These are phyloP conservation scores for Cryptocheilus praepositus DNA, from an alignment of 2,888 invertebrate species.

Conservation along the genomic window DNA sequence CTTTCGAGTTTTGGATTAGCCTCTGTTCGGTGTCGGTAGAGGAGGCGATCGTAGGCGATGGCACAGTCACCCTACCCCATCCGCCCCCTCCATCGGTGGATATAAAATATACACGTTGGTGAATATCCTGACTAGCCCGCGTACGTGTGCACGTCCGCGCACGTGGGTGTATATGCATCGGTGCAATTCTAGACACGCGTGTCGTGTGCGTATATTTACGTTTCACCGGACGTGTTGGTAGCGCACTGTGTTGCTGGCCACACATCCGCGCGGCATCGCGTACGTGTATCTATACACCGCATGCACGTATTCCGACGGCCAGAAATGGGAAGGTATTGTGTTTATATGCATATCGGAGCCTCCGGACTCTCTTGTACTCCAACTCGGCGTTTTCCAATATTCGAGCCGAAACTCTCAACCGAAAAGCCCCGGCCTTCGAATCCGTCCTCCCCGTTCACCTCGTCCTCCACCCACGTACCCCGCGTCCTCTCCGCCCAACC, in stretches of 20 bases:
- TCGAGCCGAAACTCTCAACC: conserved; percentile 69
- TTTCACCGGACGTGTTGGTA: not conserved
- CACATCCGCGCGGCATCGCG: too few relatives aligned
- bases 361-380: conserved; percentile 64
- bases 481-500: conserved; percentile 16
- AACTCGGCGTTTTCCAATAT: conserved; percentile 74
- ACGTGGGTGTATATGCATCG: conserved; percentile 32
- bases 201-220: not conserved
- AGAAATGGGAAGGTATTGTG: conserved; percentile 69
- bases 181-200: conserved; percentile 38
- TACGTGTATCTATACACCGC: not conserved
- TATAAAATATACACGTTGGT: conserved; percentile 58
- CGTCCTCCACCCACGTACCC: conserved; percentile 12
- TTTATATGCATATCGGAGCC: conserved; percentile 73
- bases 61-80: not conserved
- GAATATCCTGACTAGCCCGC: conserved; percentile 51
- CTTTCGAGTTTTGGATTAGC: conserved; percentile 47
- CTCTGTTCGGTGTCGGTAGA: conserved; percentile 30
- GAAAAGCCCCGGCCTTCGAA: conserved; percentile 63
- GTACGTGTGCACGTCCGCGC: conserved; percentile 17
- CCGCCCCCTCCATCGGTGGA: conserved; percentile 27
- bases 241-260: too few relatives aligned
- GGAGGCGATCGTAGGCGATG: conserved; percentile 19
- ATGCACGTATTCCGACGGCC: conserved; percentile 28
- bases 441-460: conserved; percentile 29